Evolutionary conservation across 2,113 vertebrate species (phyloP).

Genomic region (Corvus hawaiiensis): DNA sequence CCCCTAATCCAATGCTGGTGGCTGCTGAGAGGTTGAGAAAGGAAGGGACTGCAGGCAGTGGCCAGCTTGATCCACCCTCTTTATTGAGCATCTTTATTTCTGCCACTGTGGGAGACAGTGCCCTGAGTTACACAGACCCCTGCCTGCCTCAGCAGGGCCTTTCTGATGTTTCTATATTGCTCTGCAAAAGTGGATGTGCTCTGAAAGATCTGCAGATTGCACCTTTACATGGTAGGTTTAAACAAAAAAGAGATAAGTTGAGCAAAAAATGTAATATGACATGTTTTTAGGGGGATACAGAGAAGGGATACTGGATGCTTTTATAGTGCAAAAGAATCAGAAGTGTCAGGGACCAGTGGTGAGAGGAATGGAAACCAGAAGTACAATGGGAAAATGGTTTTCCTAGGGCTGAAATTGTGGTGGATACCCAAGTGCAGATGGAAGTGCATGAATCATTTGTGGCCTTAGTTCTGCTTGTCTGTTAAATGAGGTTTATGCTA

Average conservation of each 20-base stretch:
- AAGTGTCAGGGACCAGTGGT: neutral
- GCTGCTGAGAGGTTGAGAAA: neutral
- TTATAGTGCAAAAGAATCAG: neutral
- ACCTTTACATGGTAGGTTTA: neutral
- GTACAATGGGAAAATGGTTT: neutral
- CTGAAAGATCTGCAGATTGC: neutral
- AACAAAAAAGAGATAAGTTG: neutral
- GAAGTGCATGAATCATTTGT: constrained; percentile 1
- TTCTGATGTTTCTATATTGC: neutral
- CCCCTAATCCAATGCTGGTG: neutral
- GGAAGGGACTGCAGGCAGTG: neutral
- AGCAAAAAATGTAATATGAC: neutral
- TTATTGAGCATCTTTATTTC: neutral
- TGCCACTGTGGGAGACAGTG: neutral
- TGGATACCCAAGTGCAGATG: neutral
- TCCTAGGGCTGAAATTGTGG: neutral
- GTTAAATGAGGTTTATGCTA: constrained; percentile 44
- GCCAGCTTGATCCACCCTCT: neutral
- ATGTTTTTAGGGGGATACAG: neutral
- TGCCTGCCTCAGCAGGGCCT: neutral
- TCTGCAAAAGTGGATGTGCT: neutral
- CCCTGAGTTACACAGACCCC: neutral
- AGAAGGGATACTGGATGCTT: neutral
- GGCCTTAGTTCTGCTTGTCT: constrained; percentile 29
- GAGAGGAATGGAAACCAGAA: neutral